Evolutionary conservation across 2,888 invertebrate genomes (phyloP).

Genomic region (Steromphala cineraria): DNA sequence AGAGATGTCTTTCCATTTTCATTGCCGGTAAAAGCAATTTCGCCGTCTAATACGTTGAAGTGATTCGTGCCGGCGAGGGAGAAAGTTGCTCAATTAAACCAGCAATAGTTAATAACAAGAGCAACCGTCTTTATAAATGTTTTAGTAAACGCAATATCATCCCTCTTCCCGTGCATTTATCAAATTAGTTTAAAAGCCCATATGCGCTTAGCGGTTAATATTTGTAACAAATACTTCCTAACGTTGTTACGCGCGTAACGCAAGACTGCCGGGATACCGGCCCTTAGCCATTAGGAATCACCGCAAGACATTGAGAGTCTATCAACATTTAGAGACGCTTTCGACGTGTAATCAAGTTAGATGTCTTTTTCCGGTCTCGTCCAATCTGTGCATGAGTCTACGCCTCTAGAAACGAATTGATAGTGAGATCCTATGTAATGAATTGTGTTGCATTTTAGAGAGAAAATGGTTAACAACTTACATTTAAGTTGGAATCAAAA

Average conservation of each 20-base stretch:
- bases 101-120: not conserved
- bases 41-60: not conserved
- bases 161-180: constrained; percentile 1
- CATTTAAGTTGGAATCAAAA: no score
- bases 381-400: no score
- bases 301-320: no score
- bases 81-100: not conserved
- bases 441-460: no score
- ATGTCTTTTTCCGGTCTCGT: no score
- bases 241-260: not conserved
- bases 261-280: no score
- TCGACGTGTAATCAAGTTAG: no score
- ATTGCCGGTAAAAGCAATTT: constrained; percentile 13
- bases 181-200: constrained; percentile 14
- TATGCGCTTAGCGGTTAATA: constrained; percentile 3
- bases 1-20: not conserved
- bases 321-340: no score
- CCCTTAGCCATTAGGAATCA: no score
- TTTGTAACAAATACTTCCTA: constrained; percentile 3
- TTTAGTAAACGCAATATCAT: constrained; percentile 12
- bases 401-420: no score
- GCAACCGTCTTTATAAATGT: not conserved
- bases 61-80: not conserved
- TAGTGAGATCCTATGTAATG: no score
- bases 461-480: no score